phyloP scores from a whole-genome alignment of 2,888 invertebrate species.

The Phalera bucephala region DNA sequence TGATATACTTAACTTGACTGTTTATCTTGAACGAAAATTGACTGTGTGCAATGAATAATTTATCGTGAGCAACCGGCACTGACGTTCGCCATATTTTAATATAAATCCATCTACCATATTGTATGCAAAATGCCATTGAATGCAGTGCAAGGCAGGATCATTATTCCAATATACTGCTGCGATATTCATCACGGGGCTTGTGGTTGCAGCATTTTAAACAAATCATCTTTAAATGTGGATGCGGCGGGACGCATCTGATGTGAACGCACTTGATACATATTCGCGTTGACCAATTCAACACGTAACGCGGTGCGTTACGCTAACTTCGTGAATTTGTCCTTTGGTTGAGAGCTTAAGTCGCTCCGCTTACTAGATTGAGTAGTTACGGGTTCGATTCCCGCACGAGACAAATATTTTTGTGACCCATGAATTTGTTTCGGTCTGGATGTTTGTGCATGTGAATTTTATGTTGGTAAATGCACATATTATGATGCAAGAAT shows the following conservation, averaged over 20 bases:
- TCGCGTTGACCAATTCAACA: too few species aligned
- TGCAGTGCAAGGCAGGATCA: conserved; percentile 79
- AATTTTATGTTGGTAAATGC: too few species aligned
- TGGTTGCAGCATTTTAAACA: conserved; percentile 77
- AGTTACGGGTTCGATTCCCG: too few species aligned
- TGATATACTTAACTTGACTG: conserved; percentile 63
- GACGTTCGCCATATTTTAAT: conserved; percentile 81
- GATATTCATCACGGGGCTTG: conserved; percentile 76
- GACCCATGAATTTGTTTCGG: too few species aligned
- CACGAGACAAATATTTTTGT: too few species aligned
- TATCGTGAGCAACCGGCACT: conserved; percentile 77
- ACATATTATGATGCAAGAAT: too few species aligned
- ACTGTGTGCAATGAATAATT: conserved; percentile 80
- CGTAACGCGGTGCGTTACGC: too few species aligned
- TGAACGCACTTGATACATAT: conserved; percentile 38
- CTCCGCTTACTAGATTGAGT: too few species aligned
- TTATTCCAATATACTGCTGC: conserved; percentile 78
- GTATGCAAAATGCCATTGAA: conserved; percentile 83
- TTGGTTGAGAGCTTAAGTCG: too few species aligned
- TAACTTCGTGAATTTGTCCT: too few species aligned
- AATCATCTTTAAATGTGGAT: conserved; percentile 75
- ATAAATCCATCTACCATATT: conserved; percentile 82
- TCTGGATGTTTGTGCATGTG: too few species aligned
- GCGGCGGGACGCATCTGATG: conserved; percentile 34
- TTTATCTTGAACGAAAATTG: conserved; percentile 76